Percentiles rank a stretch among this genome's conserved stretches.
Conservation (phyloP, 2,888 invertebrate species). For the Hypena proboscidalis region DNA sequence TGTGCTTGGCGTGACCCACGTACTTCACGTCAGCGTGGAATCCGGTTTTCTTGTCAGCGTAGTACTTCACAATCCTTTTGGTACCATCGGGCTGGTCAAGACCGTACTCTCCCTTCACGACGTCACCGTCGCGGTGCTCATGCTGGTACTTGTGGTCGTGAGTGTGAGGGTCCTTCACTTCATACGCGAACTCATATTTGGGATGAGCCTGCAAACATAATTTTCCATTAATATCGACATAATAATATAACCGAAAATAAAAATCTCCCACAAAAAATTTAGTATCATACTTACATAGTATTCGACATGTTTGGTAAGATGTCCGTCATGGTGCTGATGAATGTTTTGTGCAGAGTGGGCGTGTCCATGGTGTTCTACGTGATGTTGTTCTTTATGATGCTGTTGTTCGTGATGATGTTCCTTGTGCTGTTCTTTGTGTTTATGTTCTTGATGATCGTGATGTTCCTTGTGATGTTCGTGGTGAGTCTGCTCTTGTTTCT, state of each 20-base stretch:
- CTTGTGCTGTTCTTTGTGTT: constrained; percentile 54
- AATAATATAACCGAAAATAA: no score
- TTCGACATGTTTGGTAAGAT: constrained; percentile 39
- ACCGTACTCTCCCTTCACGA: constrained; percentile 70
- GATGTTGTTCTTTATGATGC: no score
- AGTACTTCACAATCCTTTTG: constrained; percentile 70
- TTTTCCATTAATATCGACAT: background rate
- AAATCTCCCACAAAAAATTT: no score
- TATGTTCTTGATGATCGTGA: no score
- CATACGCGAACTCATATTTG: constrained; percentile 73
- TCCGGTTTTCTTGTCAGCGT: constrained; percentile 54
- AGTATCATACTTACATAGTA: constrained; percentile 49
- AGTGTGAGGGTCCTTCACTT: constrained; percentile 73
- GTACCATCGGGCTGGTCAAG: constrained; percentile 75
- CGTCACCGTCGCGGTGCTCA: constrained; percentile 57
- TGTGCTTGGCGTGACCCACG: constrained; percentile 40
- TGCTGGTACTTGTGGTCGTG: constrained; percentile 69
- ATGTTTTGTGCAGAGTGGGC: constrained; percentile 56
- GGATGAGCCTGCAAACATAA: constrained; percentile 50
- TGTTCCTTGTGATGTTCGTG: constrained; percentile 57
- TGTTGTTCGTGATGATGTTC: no score
- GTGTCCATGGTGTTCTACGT: no score
- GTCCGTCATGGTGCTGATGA: constrained; percentile 39
- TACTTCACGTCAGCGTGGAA: constrained; percentile 60
- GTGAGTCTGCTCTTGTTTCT: constrained; percentile 34